Evolutionary conservation across 2,888 invertebrate species (phyloP), one percentile per base, ranked within the genome.

Genomic region (Nomada ferruginata): DNA sequence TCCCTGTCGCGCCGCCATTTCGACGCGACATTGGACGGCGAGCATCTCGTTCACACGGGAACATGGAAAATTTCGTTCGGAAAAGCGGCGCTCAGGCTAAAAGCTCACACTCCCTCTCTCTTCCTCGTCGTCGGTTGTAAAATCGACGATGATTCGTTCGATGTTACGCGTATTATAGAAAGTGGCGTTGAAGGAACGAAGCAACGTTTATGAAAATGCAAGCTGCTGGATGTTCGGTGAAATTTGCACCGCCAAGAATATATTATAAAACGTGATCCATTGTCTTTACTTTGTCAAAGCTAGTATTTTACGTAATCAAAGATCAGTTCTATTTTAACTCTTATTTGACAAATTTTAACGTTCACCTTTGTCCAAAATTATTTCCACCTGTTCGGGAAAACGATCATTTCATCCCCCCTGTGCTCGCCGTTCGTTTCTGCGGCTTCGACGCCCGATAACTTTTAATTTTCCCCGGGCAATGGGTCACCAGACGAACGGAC

Each of bases 401-500:
- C 1, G n/a, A 15, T 20, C 42, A 29, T 70, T 20, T 26, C 60
- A 36, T 26, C 26, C 26, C 26, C 26, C 26, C 13, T 2, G 5
- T 1, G 20, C 1, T 18, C 57, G 42, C 52, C 42, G 23, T 64
- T 18, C 23, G n/a, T 15, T 36, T 60, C 36, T 50, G 26, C 15
- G 52, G 52, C 44, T 29, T 36, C 20, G 50, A 15, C 55, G 42
- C 71, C 52, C 81, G 66, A 72, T 81, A 68, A 69, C 73, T 71
- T 81, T 82, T 68, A 63, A 81, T 80, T 76, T 57, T 64, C 64
- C 82, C 61, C 23, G 47, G 71, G 82, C 75, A 52, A 53, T 63
- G 59, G 75, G 73, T 61, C 71, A 63, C 74, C 59, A 26, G 47
- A 18, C 50, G 52, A 61, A 36, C 23, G 18, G 29, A 20, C 20